Conservation (phyloP, 2,888 invertebrate genomes). For the Drosophila koepferae region DNA sequence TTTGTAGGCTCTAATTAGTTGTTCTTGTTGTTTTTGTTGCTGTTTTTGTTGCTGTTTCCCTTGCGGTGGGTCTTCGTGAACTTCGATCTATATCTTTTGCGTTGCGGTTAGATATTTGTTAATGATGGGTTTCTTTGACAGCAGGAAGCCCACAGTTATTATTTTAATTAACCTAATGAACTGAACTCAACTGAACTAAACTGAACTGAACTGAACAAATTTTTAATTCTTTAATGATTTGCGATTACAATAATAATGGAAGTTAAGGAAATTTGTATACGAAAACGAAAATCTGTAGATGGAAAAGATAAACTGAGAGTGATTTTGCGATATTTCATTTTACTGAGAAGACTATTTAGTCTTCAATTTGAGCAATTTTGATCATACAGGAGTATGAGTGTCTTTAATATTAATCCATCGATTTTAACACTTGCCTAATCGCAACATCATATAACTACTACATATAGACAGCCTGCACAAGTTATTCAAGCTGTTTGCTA, state of each 20-base stretch:
- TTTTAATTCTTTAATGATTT: conserved; percentile 12
- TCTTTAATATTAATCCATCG: conserved; percentile 8
- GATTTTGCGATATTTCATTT: too few relatives aligned
- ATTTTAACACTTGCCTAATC: conserved; percentile 34
- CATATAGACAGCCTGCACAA: conserved; percentile 12
- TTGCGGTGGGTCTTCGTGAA: conserved; percentile 22
- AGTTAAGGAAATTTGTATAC: background rate
- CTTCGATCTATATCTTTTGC: conserved; percentile 32
- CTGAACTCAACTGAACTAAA: conserved; percentile 33
- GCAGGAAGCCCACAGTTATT: conserved; percentile 69
- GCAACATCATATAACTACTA: conserved; percentile 14
- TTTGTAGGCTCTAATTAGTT: conserved; percentile 50
- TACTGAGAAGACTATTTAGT: too few relatives aligned
- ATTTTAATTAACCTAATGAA: conserved; percentile 77
- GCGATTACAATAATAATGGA: conserved; percentile 5
- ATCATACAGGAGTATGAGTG: too few relatives aligned
- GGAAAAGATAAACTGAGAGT: background rate
- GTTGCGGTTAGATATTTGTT: conserved; percentile 24
- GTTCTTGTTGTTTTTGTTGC: conserved; percentile 17
- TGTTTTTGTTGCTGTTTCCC: conserved; percentile 25
- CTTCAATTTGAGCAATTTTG: too few relatives aligned
- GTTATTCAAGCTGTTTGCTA: conserved; percentile 15
- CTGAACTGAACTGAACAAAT: conserved; percentile 46
- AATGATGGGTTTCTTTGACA: conserved; percentile 55
- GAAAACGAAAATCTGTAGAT: background rate